phyloP scores from a whole-genome alignment of 1,140 invertebrate species.

The Anastrepha obliqua region DNA sequence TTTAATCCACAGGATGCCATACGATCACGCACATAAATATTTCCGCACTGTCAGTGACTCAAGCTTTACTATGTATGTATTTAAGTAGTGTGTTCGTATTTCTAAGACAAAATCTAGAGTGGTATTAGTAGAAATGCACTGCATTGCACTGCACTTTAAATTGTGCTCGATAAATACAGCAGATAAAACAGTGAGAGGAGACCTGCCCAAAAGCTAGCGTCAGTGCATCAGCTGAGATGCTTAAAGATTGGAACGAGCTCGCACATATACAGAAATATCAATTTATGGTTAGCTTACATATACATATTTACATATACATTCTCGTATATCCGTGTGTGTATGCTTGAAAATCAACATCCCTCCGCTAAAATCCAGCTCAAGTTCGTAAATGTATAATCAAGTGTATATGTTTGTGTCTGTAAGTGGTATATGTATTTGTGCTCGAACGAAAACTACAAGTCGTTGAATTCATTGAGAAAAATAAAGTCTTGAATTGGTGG shows the following conservation, averaged over 20 bases:
- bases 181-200: background rate
- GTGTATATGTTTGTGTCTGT: background rate
- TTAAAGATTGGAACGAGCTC: background rate
- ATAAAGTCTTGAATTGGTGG: constrained; percentile 57
- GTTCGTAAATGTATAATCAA: constrained; percentile 3
- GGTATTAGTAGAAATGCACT: background rate
- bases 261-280: no score
- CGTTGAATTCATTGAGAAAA: constrained; percentile 72
- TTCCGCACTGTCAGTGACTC: background rate
- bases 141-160: constrained; percentile 4
- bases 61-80: background rate
- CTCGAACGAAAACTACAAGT: constrained; percentile 56
- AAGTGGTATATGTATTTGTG: constrained; percentile 56
- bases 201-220: background rate
- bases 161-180: constrained; percentile 10
- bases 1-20: constrained; percentile 5
- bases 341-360: background rate
- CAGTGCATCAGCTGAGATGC: background rate
- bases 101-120: background rate
- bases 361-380: background rate
- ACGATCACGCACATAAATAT: background rate
- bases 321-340: no score
- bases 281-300: background rate
- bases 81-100: background rate
- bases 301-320: no score